These are phyloP conservation scores for Poecilobothrus nobilitatus DNA, from an alignment of 2,888 invertebrate species.

Conservation along the genomic window DNA sequence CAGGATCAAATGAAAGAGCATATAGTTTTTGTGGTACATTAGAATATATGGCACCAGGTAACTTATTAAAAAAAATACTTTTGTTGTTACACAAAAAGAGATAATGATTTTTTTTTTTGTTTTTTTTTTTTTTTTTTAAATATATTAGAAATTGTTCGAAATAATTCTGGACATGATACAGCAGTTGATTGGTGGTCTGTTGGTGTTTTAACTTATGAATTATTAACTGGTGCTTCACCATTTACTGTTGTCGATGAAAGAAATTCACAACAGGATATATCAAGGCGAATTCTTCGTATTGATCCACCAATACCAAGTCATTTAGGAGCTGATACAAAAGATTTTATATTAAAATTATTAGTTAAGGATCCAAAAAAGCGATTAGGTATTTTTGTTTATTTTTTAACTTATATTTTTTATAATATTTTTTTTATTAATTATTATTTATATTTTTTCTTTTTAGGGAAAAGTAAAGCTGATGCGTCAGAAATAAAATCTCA, in stretches of 20 bases:
- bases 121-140: too few species aligned
- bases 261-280: conserved; percentile 92
- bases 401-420: neutral
- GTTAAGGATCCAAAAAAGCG: conserved; percentile 84
- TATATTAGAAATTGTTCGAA: conserved; percentile 56
- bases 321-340: conserved; percentile 57
- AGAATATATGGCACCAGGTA: conserved; percentile 92
- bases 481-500: conserved; percentile 86
- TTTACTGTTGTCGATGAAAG: conserved; percentile 93
- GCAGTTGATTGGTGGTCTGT: conserved; percentile 99
- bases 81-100: neutral
- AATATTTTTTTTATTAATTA: neutral
- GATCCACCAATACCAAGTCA: conserved; percentile 83
- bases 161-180: conserved; percentile 88
- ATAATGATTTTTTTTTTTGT: conserved; percentile 8
- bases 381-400: conserved; percentile 45
- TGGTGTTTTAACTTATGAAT: conserved; percentile 91
- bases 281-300: conserved; percentile 77
- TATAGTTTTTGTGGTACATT: conserved; percentile 98
- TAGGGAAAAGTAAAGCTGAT: conserved; percentile 69
- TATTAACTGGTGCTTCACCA: conserved; percentile 92
- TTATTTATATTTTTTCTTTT: neutral
- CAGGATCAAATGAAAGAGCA: conserved; percentile 64
- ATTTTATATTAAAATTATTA: conserved; percentile 72
- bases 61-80: conserved; percentile 7